Percentiles rank a stretch among this genome's conserved stretches.
These are phyloP conservation scores for Smutsia temminckii DNA, from an alignment of 2,797 vertebrate species.

Conservation along the genomic window DNA sequence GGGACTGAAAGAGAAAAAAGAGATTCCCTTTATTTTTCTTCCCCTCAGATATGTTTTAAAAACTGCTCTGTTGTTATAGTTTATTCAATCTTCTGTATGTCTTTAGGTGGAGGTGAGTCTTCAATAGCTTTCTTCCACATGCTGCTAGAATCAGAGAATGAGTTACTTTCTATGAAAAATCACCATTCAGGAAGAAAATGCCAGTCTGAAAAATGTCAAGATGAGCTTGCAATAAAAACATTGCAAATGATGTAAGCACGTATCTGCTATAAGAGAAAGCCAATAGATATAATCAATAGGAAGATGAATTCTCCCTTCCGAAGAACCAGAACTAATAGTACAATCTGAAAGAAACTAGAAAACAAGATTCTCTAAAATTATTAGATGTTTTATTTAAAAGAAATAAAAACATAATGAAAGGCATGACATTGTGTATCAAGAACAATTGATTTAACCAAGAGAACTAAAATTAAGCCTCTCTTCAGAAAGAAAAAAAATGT, in stretches of 20 bases:
- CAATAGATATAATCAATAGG: background rate
- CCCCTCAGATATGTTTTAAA: background rate
- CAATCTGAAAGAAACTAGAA: background rate
- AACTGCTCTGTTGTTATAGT: background rate
- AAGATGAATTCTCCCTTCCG: background rate
- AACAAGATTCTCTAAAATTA: background rate
- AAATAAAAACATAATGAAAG: background rate
- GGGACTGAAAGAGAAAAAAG: background rate
- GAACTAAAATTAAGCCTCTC: background rate
- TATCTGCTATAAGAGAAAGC: background rate
- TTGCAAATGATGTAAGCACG: background rate
- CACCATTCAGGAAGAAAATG: background rate
- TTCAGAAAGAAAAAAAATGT: background rate
- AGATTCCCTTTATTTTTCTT: background rate
- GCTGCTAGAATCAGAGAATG: background rate
- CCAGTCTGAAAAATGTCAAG: background rate
- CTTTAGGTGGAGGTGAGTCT: background rate
- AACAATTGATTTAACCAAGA: background rate
- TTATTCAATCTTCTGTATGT: background rate
- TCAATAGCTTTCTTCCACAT: background rate
- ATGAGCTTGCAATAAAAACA: background rate
- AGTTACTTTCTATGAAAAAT: background rate
- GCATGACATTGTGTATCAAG: background rate
- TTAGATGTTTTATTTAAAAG: constrained; percentile 29
- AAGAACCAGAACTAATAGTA: background rate